Percentiles rank a stretch among this genome's conserved stretches.
These are phyloP conservation scores for Lordiphosa fenestrarum DNA, from an alignment of 2,888 invertebrate species.

Conservation along the genomic window DNA sequence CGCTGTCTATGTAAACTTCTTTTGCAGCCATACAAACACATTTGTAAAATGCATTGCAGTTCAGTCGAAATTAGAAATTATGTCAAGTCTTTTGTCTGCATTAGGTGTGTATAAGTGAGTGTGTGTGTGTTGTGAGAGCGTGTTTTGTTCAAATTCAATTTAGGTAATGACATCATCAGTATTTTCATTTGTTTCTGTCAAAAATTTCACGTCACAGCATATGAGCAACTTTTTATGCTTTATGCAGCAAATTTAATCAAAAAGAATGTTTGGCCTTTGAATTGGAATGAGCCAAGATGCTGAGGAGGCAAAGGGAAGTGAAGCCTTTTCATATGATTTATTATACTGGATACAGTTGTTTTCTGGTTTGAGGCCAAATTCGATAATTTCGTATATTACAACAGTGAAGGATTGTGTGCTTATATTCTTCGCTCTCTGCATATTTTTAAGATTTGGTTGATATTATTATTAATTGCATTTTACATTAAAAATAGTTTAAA, in stretches of 20 bases:
- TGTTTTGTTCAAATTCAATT: constrained; percentile 56
- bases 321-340: no score
- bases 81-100: constrained; percentile 32
- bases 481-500: no score
- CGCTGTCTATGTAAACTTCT: constrained; percentile 24
- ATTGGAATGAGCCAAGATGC: no score
- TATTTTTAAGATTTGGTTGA: no score
- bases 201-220: constrained; percentile 15
- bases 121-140: constrained; percentile 15
- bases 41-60: constrained; percentile 41
- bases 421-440: no score
- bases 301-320: no score
- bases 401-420: no score
- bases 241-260: constrained; percentile 1
- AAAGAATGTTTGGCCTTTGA: no score
- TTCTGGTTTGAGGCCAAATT: no score
- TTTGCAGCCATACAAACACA: constrained; percentile 21
- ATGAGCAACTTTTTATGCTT: not conserved
- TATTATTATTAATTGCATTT: no score
- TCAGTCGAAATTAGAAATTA: constrained; percentile 56
- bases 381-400: no score
- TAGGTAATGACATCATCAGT: constrained; percentile 61
- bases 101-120: constrained; percentile 7
- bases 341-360: no score
- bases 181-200: constrained; percentile 60